phyloP scores from a whole-genome alignment of 2,797 vertebrate species.

The Apogon hyalosoma region DNA sequence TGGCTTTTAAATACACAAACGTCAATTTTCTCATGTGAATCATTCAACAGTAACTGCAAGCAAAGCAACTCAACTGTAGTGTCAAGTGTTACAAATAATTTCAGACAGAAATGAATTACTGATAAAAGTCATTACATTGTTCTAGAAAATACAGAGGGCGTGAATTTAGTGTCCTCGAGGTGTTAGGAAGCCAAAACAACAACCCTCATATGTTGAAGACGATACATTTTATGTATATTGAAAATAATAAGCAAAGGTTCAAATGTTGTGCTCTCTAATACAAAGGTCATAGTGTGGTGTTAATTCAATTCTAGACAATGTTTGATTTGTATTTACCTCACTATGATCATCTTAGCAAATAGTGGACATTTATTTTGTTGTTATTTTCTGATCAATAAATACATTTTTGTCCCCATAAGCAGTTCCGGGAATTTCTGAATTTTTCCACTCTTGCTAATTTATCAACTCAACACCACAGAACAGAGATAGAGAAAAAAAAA shows the following conservation, averaged over 20 bases:
- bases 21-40: not conserved
- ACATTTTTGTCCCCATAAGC: not conserved
- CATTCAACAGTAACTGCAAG: too few species aligned
- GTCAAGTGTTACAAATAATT: too few species aligned
- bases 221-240: not conserved
- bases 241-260: not conserved
- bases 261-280: not conserved
- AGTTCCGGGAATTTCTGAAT: not conserved
- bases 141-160: not conserved
- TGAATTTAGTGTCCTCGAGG: constrained; percentile 23
- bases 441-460: not conserved
- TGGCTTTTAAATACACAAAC: not conserved
- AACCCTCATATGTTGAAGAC: not conserved
- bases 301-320: not conserved
- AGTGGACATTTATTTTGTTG: too few species aligned
- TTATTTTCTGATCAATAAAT: too few species aligned
- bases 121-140: not conserved
- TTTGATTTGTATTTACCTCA: not conserved
- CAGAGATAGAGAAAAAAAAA: constrained; percentile 1
- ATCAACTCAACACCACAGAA: not conserved
- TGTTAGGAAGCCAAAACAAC: not conserved
- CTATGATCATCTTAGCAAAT: not conserved
- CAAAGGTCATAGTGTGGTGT: not conserved
- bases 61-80: too few species aligned
- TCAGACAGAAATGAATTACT: too few species aligned